These are phyloP conservation scores for Papilio xuthus DNA, from an alignment of 1,140 invertebrate genomes.

Conservation along the genomic window DNA sequence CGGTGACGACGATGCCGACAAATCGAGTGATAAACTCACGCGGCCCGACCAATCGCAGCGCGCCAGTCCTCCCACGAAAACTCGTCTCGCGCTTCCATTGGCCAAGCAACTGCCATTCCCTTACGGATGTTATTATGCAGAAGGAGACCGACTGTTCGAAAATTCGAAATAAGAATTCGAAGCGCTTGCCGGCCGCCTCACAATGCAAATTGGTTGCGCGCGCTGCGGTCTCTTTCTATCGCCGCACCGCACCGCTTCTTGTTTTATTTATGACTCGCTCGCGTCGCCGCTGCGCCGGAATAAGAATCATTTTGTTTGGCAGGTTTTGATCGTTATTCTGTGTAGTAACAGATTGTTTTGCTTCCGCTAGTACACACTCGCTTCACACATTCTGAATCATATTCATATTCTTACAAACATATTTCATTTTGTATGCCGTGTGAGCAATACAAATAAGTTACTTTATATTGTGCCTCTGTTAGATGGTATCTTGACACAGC, in stretches of 20 bases:
- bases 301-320: slow-evolving; percentile 37
- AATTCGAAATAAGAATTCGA: slow-evolving; percentile 78
- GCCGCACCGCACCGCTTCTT: slow-evolving; percentile 52
- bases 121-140: slow-evolving; percentile 80
- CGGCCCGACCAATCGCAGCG: slow-evolving; percentile 59
- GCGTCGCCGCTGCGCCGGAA: slow-evolving; percentile 21
- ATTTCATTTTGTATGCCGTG: not conserved
- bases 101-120: slow-evolving; percentile 79
- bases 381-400: slow-evolving; percentile 14
- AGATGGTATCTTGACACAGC: not conserved
- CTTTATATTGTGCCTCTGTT: not conserved
- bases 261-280: slow-evolving; percentile 54
- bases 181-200: slow-evolving; percentile 75
- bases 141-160: slow-evolving; percentile 74
- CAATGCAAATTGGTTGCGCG: slow-evolving; percentile 79
- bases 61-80: slow-evolving; percentile 72
- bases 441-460: not conserved
- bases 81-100: slow-evolving; percentile 59
- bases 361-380: slow-evolving; percentile 16
- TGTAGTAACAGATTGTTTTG: slow-evolving; percentile 17
- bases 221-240: slow-evolving; percentile 67
- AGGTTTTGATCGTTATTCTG: slow-evolving; percentile 27
- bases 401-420: not conserved
- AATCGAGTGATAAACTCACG: slow-evolving; percentile 75
- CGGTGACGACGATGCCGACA: slow-evolving; percentile 69